Conservation (phyloP, 2,888 invertebrate species). For the Flabesymbios commensalis region DNA sequence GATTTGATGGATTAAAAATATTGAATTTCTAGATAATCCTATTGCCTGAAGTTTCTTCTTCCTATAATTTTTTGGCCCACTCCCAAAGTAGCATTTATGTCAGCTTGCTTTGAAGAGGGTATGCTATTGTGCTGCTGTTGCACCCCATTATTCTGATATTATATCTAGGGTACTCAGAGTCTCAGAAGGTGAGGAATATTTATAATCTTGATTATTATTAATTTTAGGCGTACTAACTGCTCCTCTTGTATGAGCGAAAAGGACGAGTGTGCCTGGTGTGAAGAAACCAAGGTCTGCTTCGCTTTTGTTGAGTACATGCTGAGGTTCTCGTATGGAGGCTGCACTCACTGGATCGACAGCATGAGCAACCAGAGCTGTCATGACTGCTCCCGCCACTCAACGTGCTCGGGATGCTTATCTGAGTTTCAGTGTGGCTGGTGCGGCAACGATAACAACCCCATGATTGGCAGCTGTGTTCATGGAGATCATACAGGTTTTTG, state of each 20-base stretch:
- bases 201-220: not conserved
- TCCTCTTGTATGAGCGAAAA: constrained; percentile 77
- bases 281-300: constrained; percentile 86
- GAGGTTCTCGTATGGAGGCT: constrained; percentile 84
- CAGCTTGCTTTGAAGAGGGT: too few relatives aligned
- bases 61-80: too few relatives aligned
- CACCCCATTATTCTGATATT: too few relatives aligned
- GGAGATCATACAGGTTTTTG: constrained; percentile 55
- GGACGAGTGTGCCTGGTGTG: constrained; percentile 93
- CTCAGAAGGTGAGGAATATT: not conserved
- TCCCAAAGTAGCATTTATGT: too few relatives aligned
- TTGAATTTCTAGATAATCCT: too few relatives aligned
- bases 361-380: constrained; percentile 44
- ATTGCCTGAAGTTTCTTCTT: too few relatives aligned
- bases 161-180: not conserved
- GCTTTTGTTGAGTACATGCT: constrained; percentile 68
- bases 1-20: too few relatives aligned
- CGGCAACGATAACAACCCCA: constrained; percentile 84
- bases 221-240: constrained; percentile 43
- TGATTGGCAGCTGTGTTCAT: constrained; percentile 69
- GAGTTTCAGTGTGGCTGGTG: constrained; percentile 94
- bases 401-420: constrained; percentile 69
- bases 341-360: constrained; percentile 86
- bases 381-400: constrained; percentile 49
- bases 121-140: too few relatives aligned